Base-by-base conservation (phyloP, 2,888 invertebrate species). In the Epirrhoe tristata region DNA sequence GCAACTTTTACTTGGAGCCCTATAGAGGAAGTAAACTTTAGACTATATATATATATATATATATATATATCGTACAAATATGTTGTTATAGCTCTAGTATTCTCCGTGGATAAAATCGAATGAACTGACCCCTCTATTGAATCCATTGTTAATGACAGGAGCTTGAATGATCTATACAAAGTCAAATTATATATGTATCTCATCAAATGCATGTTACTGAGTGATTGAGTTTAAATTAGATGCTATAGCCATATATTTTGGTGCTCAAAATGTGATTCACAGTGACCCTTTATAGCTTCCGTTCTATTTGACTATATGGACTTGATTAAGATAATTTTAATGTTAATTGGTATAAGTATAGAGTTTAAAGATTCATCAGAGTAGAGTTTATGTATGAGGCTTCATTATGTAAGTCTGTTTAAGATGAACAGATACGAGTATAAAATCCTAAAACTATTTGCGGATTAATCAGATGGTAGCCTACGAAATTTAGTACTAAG, bases 201-300 rank as follows among this genome's bases (percentile, higher is more conserved):
- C 81, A 76, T 82, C 77, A 80, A 77, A 81, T 84, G 83, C 76
- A 79, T 78, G 77, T 68, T 66, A 62, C 69, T 63, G 62, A 77
- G 77, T 81, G 78, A 76, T 82, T 75, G 71, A 75, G 73, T 77
- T 74, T 69, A 66, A 74, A 71, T 73, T 69, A 73, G 58, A 64
- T 69, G 66, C 76, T 63, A 55, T 76, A 77, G 79, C 83, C 81
- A 80, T 80, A 80, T 79, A 78, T 55, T 58, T 85, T 85, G 89
- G 90, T 90, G 89, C 89, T 89, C 79, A 78, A 76, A 76, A 81
- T 87, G 86, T 89, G 88, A 89, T 89, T 58, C 79, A 76, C 75
- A 74, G 89, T 90, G 90, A 89, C 89, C 89, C 89, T 89, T 64
- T 46, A 59, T 60, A 64, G 61, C 68, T 64, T 72, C 68, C 53